Percentiles rank a stretch among this genome's conserved stretches.
Conservation (phyloP, 1,140 invertebrate species). For the Sitobion miscanthi region DNA sequence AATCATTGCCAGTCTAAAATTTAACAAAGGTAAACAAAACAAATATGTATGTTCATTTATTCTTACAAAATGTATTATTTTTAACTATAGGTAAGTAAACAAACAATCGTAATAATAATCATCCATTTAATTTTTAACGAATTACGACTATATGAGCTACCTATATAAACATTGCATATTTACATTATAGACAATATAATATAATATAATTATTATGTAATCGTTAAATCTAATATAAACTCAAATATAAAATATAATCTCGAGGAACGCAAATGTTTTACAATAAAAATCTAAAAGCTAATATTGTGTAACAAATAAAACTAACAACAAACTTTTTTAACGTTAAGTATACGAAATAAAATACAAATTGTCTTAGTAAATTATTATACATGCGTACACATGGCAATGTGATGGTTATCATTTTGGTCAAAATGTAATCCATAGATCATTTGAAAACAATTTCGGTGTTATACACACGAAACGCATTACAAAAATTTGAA, state of each 20-base stretch:
- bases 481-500: neutral
- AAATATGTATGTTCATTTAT: neutral
- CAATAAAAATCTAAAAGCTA: neutral
- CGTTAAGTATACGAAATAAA: neutral
- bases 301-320: slow-evolving; percentile 11
- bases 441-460: neutral
- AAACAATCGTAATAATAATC: neutral
- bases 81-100: neutral
- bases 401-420: neutral
- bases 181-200: slow-evolving; percentile 6
- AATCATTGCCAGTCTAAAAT: neutral
- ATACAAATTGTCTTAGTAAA: neutral
- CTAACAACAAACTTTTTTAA: neutral
- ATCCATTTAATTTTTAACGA: neutral
- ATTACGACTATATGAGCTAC: neutral
- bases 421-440: neutral
- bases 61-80: neutral
- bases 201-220: neutral
- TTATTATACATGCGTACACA: neutral
- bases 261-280: neutral
- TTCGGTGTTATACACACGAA: neutral
- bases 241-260: neutral
- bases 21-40: neutral
- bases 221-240: neutral
- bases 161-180: neutral